Evolutionary conservation across 2,113 vertebrate species (phyloP).

Genomic region (Budorcas taxicolor): DNA sequence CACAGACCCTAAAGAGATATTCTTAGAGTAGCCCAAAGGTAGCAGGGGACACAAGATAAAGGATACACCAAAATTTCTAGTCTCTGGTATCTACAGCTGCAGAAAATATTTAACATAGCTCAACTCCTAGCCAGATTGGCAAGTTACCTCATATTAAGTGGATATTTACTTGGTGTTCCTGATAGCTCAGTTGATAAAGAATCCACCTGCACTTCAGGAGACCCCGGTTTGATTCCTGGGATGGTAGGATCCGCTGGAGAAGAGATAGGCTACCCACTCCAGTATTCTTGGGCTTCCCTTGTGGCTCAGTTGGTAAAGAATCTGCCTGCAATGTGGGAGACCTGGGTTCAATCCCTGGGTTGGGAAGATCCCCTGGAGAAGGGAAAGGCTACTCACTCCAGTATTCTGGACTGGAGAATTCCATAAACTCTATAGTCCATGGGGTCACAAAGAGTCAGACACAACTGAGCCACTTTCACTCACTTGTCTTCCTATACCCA

Average conservation of each 20-base stretch:
- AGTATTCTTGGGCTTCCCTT: not conserved
- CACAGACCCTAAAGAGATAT: not conserved
- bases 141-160: not conserved
- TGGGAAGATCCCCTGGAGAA: not conserved
- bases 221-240: not conserved
- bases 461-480: not conserved
- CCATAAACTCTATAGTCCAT: not conserved
- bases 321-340: accelerated
- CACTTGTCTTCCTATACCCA: not conserved
- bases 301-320: not conserved
- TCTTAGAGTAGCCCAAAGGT: not conserved
- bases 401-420: not conserved
- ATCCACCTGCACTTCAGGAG: not conserved
- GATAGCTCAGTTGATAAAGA: not conserved
- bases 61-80: not conserved
- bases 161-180: not conserved
- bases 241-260: accelerated
- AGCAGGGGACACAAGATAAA: not conserved
- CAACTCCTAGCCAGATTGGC: not conserved
- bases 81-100: not conserved
- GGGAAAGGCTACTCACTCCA: not conserved
- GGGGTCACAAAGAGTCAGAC: not conserved
- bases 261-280: not conserved
- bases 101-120: not conserved
- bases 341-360: not conserved